Base-by-base conservation (phyloP, 2,113 vertebrate genomes). In the Opisthocomus hoazin region DNA sequence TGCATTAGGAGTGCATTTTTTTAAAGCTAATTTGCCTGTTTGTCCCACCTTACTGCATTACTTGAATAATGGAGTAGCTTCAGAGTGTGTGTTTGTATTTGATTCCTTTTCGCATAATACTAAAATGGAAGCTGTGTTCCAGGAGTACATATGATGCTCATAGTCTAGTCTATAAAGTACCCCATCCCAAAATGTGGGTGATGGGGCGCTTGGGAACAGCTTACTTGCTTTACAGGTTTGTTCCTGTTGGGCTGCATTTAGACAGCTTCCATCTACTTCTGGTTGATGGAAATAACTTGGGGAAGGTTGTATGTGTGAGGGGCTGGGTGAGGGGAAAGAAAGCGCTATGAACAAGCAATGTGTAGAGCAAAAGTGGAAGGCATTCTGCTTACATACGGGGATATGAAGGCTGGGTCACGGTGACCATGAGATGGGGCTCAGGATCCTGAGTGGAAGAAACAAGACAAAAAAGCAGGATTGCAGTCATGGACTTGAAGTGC, bases 271-370 rank as follows among this genome's bases (percentile, higher is more conserved):
- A 23, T 68, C 58, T 69, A 0, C 63, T 84, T 54, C 48, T 91
- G 46, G 9, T 51, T 61, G 41, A n/a, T 56, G 29, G 37, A 29
- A 54, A n/a, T 56, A 45, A 51, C 27, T 58, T 54, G 32, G 24
- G 27, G 77, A 12, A 73, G 45, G 64, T 34, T 85, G 24, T n/a
- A n/a, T n/a, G n/a, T n/a, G n/a, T n/a, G n/a, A n/a, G n/a, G n/a
- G n/a, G n/a, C n/a, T n/a, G n/a, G n/a, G 34, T n/a, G 39, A 73
- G 58, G 30, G 45, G 34, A 43, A 50, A 24, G 19, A 5, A 60
- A 6, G 29, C 0, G 0, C 54, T 60, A 9, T 77, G 64, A 80
- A 65, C 8, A 37, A 69, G 37, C 10, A 32, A 10, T 1, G 4
- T 29, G 15, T 46, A n/a, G 69, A 53, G 50, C 8, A 15, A 8